Evolutionary conservation across 2,797 vertebrate species (phyloP), one percentile per base, ranked within the genome.

Genomic region (Lagocephalus sceleratus): DNA sequence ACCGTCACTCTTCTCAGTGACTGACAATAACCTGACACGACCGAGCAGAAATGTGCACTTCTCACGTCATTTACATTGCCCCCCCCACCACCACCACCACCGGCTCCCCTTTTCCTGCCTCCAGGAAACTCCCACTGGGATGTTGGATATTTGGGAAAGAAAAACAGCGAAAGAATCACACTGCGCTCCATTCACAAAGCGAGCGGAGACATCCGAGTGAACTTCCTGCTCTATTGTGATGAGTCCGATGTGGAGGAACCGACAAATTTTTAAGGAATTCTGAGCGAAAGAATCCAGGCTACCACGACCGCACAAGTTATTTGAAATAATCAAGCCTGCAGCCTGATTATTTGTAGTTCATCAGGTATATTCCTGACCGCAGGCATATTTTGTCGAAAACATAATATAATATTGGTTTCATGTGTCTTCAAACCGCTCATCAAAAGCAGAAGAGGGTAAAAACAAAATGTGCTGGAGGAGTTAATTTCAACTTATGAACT

Each of bases 41-140:
- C 63, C 51, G 46, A n/a, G 23, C 57, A 76, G 63, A 79, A 85
- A 85, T 78, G 79, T 55, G 52, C 47, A 35, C 2, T 35, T 35
- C 32, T 35, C 32, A 35, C 12, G 4, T 35, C 32, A 35, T 29
- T 26, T 20, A 50, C 60, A 12, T 16, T 7, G 5, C 1, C 21
- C 16, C 10, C 58, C 25, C 45, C 20, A 57, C 55, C 14, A n/a
- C n/a, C 16, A 40, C 17, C 10, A 19, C 16, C 40, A 17, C 40
- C 40, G 2, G 16, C 40, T 19, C 40, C 40, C 22, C 40, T 71
- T 68, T 76, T 79, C 75, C 75, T 67, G 72, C 77, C 60, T 74
- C 59, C 70, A 67, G 57, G 61, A 82, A 80, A 61, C 64, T 59
- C 63, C 61, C 60, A 26, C 50, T 47, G 56, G 62, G 73, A 62